A percentile compares a stretch with the other conserved stretches of the same genome.
Conservation (phyloP, 1,140 invertebrate species). For the Brachionus calyciflorus region DNA sequence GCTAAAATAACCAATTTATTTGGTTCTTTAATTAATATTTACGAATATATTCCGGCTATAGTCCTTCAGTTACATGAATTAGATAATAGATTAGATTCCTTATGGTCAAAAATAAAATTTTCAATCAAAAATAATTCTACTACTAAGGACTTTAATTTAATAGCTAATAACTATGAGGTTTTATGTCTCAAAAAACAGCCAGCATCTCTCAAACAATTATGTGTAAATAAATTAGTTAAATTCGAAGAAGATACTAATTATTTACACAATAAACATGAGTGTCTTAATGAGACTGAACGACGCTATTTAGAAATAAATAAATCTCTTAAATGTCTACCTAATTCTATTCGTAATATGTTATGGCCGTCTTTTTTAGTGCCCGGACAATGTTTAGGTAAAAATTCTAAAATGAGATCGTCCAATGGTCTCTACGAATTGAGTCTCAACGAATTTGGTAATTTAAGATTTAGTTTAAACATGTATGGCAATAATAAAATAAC, state of each 20-base stretch:
- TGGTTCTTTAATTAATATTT: constrained; percentile 11
- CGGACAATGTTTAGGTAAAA: constrained; percentile 11
- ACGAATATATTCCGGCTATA: constrained; percentile 43
- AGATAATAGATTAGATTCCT: background rate
- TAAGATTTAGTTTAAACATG: constrained; percentile 14
- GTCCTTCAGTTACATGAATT: constrained; percentile 36
- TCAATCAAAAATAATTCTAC: background rate
- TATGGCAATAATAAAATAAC: background rate
- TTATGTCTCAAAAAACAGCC: constrained; percentile 29
- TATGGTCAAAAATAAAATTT: constrained; percentile 11
- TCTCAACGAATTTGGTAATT: constrained; percentile 5
- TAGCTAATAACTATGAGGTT: constrained; percentile 39
- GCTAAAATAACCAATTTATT: constrained; percentile 17
- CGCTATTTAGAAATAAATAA: background rate
- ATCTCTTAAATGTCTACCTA: background rate
- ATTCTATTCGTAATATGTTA: background rate
- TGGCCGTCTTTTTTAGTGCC: constrained; percentile 28
- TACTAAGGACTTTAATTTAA: background rate
- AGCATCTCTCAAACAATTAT: constrained; percentile 13
- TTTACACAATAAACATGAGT: background rate
- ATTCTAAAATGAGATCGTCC: constrained; percentile 6
- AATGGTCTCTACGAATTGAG: constrained; percentile 28
- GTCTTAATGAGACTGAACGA: background rate
- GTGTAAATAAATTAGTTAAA: background rate
- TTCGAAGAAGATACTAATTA: constrained; percentile 5